Base-by-base conservation (phyloP, 2,113 vertebrate genomes). In the Pontoporia blainvillei region DNA sequence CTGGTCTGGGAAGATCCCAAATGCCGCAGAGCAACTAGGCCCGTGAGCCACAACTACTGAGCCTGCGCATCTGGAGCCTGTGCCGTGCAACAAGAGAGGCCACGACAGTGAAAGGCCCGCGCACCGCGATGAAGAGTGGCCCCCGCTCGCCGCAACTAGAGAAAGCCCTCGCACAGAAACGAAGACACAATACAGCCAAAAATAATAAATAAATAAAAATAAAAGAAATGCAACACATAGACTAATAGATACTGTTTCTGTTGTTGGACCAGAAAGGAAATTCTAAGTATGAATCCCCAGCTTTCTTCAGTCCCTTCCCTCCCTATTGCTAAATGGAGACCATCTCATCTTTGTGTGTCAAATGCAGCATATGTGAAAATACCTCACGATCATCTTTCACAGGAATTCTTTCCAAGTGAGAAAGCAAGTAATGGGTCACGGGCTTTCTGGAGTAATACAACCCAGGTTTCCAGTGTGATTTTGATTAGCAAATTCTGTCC, bases 361-460 rank as follows among this genome's bases (percentile, higher is more conserved):
- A 87, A 94, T 41, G 52, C 64, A 86, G 46, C 86, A 86, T 25
- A 52, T 82, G 84, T 82, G 73, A 93, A 95, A 92, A 95, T 88
- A 73, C 20, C 84, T 95, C 73, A 79, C 0, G 31, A 89, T 96
- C 81, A 75, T 94, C 86, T 97, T 97, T 92, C 93, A 92, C 75
- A 94, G 86, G 94, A 78, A 96, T 96, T 96, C 81, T 93, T 96
- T 96, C 86, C 96, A 96, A 96, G 71, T 96, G 86, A 97, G 95
- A 95, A 96, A 96, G 67, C 73, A 49, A 81, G 36, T 39, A 39
- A 90, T 34, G 25, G 91, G 71, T 95, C 78, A 29, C 21, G 61
- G 41, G 46, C 49, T 95, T 95, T 95, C 54, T 64, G 49, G 39
- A 44, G 61, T 90, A 95, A 94, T 90, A 59, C 23, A 87, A 84